Evolutionary conservation across 2,797 vertebrate species (phyloP), one percentile per base, ranked within the genome.

Genomic region (Eulemur mongoz): DNA sequence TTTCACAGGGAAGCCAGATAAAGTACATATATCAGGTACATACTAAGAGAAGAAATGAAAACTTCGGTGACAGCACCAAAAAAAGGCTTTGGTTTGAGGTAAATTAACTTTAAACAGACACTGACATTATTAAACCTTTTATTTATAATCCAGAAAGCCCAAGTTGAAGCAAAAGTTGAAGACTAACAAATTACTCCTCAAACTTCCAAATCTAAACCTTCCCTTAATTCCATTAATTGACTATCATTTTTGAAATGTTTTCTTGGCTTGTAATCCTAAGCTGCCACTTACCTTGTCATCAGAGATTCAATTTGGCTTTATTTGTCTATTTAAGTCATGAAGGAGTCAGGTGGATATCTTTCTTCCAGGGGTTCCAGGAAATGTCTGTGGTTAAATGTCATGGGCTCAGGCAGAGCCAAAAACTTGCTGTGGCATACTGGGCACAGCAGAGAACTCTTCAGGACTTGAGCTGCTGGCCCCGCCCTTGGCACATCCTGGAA

Each of bases 311-410:
- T 43, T 93, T 88, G 89, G 70, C 52, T 52, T 93, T 67, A 85
- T 88, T 92, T 72, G 63, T n/a, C 11, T 92, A 35, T 83, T 94
- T 91, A 84, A 92, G 84, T 93, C 65, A 89, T 35, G 61, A 94
- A 84, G 75, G 38, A 50, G 59, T 84, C 69, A 95, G 50, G 75
- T 8, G 7, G 35, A 75, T 95, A 69, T 94, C 78, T 96, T 96
- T 93, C 61, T 67, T 88, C 61, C 85, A 91, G 13, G 40, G 43
- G 38, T 89, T 97, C 86, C 78, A 96, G 91, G 91, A 87, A 96
- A 86, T 70, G 79, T 91, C 75, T 95, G 9, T 87, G 65, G 57
- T 87, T 87, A 95, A 96, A 96, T 95, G 80, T 93, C 91, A 89
- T 45, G 65, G 81, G 9, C 48, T 95, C 48, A 75, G 65, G 6